Conservation (phyloP, 2,888 invertebrate genomes). For the Iphiclides podalirius region DNA sequence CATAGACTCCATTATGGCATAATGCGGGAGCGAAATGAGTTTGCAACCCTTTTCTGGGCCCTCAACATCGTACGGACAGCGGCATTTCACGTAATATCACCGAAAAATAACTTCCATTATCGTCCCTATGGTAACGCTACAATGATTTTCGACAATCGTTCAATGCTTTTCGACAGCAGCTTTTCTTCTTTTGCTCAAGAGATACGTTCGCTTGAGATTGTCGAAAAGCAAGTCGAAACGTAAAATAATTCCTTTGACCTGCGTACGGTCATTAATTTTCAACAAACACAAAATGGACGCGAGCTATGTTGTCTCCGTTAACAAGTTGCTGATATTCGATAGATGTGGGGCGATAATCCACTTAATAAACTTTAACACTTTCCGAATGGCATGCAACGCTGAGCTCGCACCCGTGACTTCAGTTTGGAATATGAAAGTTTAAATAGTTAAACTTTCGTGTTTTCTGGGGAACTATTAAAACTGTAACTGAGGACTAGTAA, state of each 20-base stretch:
- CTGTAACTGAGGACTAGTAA: too few relatives aligned
- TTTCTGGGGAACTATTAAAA: too few relatives aligned
- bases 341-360: too few relatives aligned
- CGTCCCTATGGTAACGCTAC: neutral
- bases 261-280: slow-evolving; percentile 15
- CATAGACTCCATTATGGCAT: slow-evolving; percentile 20
- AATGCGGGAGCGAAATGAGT: slow-evolving; percentile 22
- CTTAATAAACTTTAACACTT: too few relatives aligned
- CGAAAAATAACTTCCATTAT: slow-evolving; percentile 10
- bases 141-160: too few relatives aligned
- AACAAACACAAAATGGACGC: slow-evolving; percentile 8
- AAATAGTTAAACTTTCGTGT: too few relatives aligned
- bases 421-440: too few relatives aligned
- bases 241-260: slow-evolving; percentile 5
- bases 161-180: too few relatives aligned
- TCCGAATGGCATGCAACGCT: too few relatives aligned
- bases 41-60: slow-evolving; percentile 15
- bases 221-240: too few relatives aligned
- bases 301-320: slow-evolving; percentile 4
- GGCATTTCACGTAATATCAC: slow-evolving; percentile 3
- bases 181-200: too few relatives aligned
- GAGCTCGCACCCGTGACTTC: too few relatives aligned
- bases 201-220: slow-evolving; percentile 1
- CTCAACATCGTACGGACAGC: slow-evolving; percentile 18
- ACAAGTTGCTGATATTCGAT: neutral